phyloP scores from a whole-genome alignment of 23 tunicate species.

The Styela clava region DNA sequence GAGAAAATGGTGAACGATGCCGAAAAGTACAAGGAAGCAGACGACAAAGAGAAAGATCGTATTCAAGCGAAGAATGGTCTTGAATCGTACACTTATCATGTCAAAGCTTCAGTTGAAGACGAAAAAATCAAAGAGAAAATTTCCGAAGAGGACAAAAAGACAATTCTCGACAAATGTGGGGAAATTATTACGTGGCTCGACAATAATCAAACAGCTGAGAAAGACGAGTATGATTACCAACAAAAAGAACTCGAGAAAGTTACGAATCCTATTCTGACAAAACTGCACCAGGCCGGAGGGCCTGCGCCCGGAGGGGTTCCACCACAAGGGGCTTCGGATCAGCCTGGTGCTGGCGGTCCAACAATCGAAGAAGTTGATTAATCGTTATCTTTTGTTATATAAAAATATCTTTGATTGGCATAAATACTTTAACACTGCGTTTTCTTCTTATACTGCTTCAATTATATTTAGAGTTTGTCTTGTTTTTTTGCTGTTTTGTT shows the following conservation, averaged over 20 bases:
- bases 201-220: conserved; percentile 69
- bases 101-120: conserved; percentile 35
- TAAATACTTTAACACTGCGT: too few species aligned
- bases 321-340: background rate
- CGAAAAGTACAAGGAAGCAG: conserved; percentile 36
- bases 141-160: conserved; percentile 17
- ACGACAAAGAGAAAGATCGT: conserved; percentile 11
- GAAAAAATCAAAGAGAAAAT: conserved; percentile 21
- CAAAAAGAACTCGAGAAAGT: conserved; percentile 97
- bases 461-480: too few species aligned
- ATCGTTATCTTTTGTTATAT: background rate
- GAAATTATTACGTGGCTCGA: conserved; percentile 36
- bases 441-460: too few species aligned
- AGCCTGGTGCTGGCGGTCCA: conserved; percentile 47
- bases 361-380: conserved; percentile 82
- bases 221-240: conserved; percentile 92
- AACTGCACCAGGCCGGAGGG: conserved; percentile 63
- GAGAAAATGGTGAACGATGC: conserved; percentile 40
- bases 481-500: too few species aligned
- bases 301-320: conserved; percentile 46
- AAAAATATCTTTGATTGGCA: too few species aligned
- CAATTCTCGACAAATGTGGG: conserved; percentile 29
- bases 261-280: conserved; percentile 84
- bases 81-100: conserved; percentile 32
- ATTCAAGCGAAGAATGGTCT: conserved; percentile 39